These are phyloP conservation scores for Papilio xuthus DNA, from an alignment of 1,140 invertebrate genomes.

Conservation along the genomic window DNA sequence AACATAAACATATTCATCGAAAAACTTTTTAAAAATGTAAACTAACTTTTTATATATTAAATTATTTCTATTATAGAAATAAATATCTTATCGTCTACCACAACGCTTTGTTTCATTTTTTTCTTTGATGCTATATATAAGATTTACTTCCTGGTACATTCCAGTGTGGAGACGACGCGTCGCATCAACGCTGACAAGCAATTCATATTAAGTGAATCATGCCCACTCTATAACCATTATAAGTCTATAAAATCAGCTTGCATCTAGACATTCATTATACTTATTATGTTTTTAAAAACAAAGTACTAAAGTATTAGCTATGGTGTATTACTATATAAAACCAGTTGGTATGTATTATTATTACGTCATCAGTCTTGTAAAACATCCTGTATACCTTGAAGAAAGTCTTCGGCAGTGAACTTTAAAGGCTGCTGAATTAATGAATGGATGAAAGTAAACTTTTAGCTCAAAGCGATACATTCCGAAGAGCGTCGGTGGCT, in stretches of 20 bases:
- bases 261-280: background rate
- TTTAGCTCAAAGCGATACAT: background rate
- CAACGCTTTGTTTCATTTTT: background rate
- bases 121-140: background rate
- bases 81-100: background rate
- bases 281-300: background rate
- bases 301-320: background rate
- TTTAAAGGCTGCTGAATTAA: background rate
- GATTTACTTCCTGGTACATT: constrained; percentile 18
- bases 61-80: too few species aligned
- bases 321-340: background rate
- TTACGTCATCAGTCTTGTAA: constrained; percentile 2
- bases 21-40: too few species aligned
- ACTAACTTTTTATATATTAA: too few species aligned
- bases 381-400: background rate
- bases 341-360: background rate
- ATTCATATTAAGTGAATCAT: constrained; percentile 16
- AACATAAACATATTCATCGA: too few species aligned
- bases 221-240: background rate
- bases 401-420: background rate
- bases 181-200: constrained; percentile 19
- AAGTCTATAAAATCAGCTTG: constrained; percentile 1
- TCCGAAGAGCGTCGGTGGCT: too few species aligned
- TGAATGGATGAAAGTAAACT: background rate
- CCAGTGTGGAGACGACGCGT: background rate